phyloP scores from a whole-genome alignment of 2,888 invertebrate species.

The Didymodactylos carnosus region DNA sequence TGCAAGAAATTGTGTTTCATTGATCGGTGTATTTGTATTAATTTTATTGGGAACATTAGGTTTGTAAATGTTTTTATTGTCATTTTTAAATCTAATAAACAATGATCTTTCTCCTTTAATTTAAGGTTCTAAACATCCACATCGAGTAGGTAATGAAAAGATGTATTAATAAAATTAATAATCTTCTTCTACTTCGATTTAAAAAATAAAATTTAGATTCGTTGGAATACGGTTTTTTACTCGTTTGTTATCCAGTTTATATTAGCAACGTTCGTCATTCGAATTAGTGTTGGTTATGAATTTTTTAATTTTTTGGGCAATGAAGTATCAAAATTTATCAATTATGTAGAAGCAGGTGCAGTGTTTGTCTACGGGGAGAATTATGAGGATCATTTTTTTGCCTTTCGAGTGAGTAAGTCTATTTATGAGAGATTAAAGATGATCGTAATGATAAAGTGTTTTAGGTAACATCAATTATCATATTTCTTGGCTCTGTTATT shows the following conservation, averaged over 20 bases:
- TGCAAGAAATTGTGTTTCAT: neutral
- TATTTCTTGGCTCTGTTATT: conserved; percentile 76
- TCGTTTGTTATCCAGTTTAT: neutral
- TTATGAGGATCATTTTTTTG: conserved; percentile 45
- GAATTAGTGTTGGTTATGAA: neutral
- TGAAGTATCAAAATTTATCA: neutral
- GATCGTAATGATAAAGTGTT: conserved; percentile 17
- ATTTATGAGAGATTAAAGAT: conserved; percentile 21
- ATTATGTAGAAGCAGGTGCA: conserved; percentile 57
- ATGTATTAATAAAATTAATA: too few species aligned
- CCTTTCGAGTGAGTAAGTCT: conserved; percentile 49
- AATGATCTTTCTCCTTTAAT: neutral
- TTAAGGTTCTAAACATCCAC: neutral
- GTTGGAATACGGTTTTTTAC: neutral
- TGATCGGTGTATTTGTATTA: neutral
- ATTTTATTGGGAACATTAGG: neutral
- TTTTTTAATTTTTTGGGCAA: neutral
- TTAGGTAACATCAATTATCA: conserved; percentile 59
- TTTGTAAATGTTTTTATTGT: neutral
- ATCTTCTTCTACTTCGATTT: neutral
- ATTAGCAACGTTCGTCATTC: neutral
- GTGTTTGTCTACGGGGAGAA: conserved; percentile 56
- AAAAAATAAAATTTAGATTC: neutral
- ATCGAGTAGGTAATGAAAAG: neutral
- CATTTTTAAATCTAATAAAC: neutral